Base-by-base conservation (phyloP, 2,113 vertebrate species). In the Amphiprion percula region DNA sequence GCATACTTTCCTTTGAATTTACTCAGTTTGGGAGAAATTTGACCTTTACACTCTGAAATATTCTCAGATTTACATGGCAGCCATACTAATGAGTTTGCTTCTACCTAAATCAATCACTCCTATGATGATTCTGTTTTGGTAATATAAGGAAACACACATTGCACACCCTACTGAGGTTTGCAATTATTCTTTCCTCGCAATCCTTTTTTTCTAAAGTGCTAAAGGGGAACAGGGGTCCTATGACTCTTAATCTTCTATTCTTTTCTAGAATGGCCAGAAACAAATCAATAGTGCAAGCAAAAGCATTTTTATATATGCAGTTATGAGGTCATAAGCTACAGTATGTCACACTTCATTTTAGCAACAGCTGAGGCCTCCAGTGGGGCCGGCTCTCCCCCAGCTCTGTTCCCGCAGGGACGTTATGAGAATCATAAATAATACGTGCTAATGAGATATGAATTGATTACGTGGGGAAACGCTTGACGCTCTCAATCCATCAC, bases 261-360 rank as follows among this genome's bases (percentile, higher is more conserved):
- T 90, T 96, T 95, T 95, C 89, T 93, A 93, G 93, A 95, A 94
- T 85, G 91, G 90, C 90, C 83, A 88, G 86, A 90, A 94, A 91
- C 90, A 94, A 95, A 97, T 98, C 97, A 96, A 97, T 98, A 96
- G 91, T 64, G 90, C 82, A 82, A 83, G 90, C 93, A 95, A 95
- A 96, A 96, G 94, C 95, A 96, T 97, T 97, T 97, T 97, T 97
- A 91, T 95, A 89, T 94, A 97, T 96, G 96, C 96, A 96, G 96
- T 99, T 99, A 98, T 99, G 96, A 98, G 97, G 96, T 97, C 97
- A 98, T 97, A 97, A 97, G 95, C 96, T 98, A 97, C 97, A 98
- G 97, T 98, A 97, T 94, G 97, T 95, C 96, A 96, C 96, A 97
- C 97, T 97, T 98, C 96, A 97, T 97, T 97, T 95, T 93, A 94